These are phyloP conservation scores for Patagioenas fasciata DNA, from an alignment of 2,113 vertebrate species.

Conservation along the genomic window DNA sequence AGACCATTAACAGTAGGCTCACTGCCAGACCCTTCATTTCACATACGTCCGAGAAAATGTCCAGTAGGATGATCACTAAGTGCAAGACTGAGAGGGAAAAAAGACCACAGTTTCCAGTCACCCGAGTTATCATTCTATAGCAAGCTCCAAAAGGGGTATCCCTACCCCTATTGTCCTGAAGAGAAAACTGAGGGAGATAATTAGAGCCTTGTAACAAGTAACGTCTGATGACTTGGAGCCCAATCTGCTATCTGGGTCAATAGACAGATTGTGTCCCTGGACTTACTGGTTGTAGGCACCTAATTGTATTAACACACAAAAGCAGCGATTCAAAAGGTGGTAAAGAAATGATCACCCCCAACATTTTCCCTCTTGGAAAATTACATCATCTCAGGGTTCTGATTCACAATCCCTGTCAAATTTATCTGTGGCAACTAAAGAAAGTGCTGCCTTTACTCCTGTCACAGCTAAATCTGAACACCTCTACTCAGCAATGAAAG, in stretches of 20 bases:
- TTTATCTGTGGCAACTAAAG: background rate
- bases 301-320: conserved; percentile 45
- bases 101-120: background rate
- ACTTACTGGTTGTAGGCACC: conserved; percentile 26
- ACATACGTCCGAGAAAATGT: background rate
- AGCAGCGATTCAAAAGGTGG: background rate
- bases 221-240: conserved; percentile 13
- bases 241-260: conserved; percentile 22
- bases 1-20: background rate
- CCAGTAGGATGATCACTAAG: background rate
- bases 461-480: background rate
- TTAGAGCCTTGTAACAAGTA: conserved; percentile 28
- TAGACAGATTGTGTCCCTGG: conserved; percentile 7
- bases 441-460: background rate
- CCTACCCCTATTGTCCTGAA: conserved; percentile 4
- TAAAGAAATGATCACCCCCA: conserved; percentile 23
- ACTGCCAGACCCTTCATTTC: background rate
- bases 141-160: background rate
- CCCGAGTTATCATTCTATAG: background rate
- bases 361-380: conserved; percentile 29
- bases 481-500: background rate
- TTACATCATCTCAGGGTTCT: conserved; percentile 1
- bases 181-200: conserved; percentile 34
- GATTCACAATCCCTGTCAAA: conserved; percentile 24
- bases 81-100: background rate